Evolutionary conservation across 2,797 vertebrate genomes (phyloP).

Genomic region (Pseudochirops corinnae): DNA sequence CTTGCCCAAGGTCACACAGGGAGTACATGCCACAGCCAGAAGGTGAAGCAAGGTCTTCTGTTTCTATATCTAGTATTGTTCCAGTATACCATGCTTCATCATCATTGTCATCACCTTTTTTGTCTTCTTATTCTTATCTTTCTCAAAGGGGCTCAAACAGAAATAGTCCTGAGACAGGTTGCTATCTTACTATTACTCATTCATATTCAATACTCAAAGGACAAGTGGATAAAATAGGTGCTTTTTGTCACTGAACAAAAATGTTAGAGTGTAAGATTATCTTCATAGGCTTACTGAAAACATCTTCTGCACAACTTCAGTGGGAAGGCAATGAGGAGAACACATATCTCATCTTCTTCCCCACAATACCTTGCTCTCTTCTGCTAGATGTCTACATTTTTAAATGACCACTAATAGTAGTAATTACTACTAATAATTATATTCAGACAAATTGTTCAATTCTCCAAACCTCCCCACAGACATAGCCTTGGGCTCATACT

Average conservation of each 20-base stretch:
- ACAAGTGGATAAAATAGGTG: background rate
- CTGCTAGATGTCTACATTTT: background rate
- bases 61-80: background rate
- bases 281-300: background rate
- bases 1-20: background rate
- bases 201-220: background rate
- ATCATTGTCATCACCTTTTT: background rate
- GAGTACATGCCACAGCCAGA: background rate
- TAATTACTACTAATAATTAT: background rate
- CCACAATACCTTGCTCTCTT: background rate
- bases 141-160: background rate
- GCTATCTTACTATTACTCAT: background rate
- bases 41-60: background rate
- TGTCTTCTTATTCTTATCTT: background rate
- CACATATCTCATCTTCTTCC: background rate
- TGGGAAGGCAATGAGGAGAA: background rate
- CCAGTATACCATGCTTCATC: background rate
- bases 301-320: background rate
- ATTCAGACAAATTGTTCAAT: background rate
- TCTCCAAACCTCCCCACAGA: background rate
- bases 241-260: background rate
- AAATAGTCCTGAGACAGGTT: background rate
- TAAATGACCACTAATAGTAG: background rate
- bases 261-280: background rate
- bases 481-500: background rate